phyloP scores from a whole-genome alignment of 2,888 invertebrate genomes.

The Heliconius aoede region DNA sequence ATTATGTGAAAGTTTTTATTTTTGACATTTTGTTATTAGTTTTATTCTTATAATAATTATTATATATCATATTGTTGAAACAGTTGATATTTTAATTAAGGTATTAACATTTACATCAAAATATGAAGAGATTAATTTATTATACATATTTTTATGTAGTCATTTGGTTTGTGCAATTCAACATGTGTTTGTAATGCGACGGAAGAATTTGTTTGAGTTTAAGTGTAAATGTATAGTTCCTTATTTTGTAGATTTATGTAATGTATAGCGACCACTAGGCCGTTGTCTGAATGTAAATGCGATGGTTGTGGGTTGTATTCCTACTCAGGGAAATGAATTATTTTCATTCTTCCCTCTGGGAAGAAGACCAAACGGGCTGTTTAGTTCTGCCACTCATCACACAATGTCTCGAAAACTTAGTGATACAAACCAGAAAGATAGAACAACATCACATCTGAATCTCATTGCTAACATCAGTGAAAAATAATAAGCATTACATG shows the following conservation, averaged over 20 bases:
- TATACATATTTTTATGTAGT: conserved; percentile 70
- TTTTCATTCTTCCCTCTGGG: not conserved
- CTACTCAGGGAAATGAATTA: not conserved
- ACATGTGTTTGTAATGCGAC: conserved; percentile 82
- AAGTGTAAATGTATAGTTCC: conserved; percentile 81
- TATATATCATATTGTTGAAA: conserved; percentile 66
- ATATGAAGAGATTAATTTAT: conserved; percentile 81
- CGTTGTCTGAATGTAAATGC: not conserved
- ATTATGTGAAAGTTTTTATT: conserved; percentile 64
- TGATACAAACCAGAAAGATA: conserved; percentile 32
- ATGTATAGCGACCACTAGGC: conserved; percentile 36
- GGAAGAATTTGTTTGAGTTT: conserved; percentile 75
- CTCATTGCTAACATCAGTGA: conserved; percentile 79
- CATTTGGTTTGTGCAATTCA: conserved; percentile 78
- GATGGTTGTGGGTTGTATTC: not conserved
- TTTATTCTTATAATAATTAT: conserved; percentile 64
- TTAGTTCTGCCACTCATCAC: not conserved
- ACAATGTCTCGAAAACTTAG: not conserved
- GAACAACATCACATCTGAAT: conserved; percentile 60
- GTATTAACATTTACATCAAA: conserved; percentile 65
- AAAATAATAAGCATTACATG: conserved; percentile 69
- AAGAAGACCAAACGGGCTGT: not conserved
- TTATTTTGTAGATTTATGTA: conserved; percentile 76
- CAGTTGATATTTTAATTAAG: conserved; percentile 80
- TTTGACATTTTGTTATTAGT: conserved; percentile 76